Base-by-base conservation (phyloP, 1,140 invertebrate genomes). In the Orchesella cincta region DNA sequence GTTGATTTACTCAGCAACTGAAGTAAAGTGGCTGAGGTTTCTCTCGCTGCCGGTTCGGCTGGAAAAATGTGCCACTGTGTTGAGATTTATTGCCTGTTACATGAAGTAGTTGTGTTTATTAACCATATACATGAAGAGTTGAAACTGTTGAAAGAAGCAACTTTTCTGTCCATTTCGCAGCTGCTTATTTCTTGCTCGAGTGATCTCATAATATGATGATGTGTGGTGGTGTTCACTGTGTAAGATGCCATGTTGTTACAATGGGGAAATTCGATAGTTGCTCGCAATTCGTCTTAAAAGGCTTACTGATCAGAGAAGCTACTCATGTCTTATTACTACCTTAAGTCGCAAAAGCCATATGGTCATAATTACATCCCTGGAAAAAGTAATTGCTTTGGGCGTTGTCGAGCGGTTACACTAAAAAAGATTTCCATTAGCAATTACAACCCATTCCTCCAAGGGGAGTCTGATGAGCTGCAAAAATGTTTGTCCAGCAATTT, bases 381-480 rank as follows among this genome's bases (percentile, higher is more conserved):
- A 57, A 57, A 57, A 57, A 57, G 52, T 57, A 57, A 57, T 57
- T 57, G 52, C 52, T 57, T 57, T 57, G 52, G 52, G 52, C 52
- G 52, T 57, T 57, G 52, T 57, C 52, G 52, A 12, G 23, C 14
- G 8, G 52, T 57, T 57, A 5, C 23, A 23, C 52, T 14, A 14
- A 57, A 26, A 57, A 57, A 57, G 52, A 57, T 57, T 57, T 26
- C 52, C 52, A 57, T 57, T 57, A 57, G 52, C 52, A 57, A 26
- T 57, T 57, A 57, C 52, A 57, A 3, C 52, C 52, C 12, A 57
- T 57, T 12, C 23, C 52, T 3, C 52, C 3, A 57, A 57, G 52
- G 52, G 52, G 52, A 57, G 52, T 57, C 52, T 57, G 52, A 57
- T 57, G 52, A 57, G 52, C 52, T 57, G 23, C 12, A 57, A 57